A percentile compares a stretch with the other conserved stretches of the same genome.
phyloP scores from a whole-genome alignment of 2,113 vertebrate species.

The Etheostoma cragini region DNA sequence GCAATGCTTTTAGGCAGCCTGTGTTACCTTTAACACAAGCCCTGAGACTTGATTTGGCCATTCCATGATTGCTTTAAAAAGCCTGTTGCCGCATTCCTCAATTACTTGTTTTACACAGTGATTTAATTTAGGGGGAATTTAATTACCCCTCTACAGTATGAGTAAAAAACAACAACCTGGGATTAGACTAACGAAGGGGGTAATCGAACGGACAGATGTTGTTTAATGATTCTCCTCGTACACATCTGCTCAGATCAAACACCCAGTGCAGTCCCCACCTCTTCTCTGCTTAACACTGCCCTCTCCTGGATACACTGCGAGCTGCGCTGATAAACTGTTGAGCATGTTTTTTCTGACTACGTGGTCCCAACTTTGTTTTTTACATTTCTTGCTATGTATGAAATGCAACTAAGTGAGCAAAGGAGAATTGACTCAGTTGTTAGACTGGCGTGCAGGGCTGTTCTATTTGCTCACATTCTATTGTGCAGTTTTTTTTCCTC shows the following conservation, averaged over 20 bases:
- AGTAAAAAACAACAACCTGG: slow-evolving; percentile 5
- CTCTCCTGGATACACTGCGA: slow-evolving; percentile 66
- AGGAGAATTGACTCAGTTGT: background rate
- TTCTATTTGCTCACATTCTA: background rate
- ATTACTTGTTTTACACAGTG: slow-evolving; percentile 15
- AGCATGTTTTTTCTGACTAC: background rate
- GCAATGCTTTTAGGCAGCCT: background rate
- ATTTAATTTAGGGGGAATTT: slow-evolving; percentile 40
- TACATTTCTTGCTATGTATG: background rate
- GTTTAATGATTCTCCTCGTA: slow-evolving; percentile 50
- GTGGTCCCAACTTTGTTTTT: slow-evolving; percentile 1
- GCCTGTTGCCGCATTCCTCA: background rate
- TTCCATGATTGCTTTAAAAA: background rate
- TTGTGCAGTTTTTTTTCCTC: background rate
- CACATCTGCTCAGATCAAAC: slow-evolving; percentile 54
- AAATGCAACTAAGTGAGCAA: background rate
- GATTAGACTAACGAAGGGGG: slow-evolving; percentile 34
- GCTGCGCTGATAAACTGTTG: background rate
- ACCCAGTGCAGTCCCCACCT: background rate
- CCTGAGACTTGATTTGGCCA: background rate
- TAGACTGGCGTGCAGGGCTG: background rate
- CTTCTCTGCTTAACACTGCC: slow-evolving; percentile 57
- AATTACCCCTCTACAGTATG: slow-evolving; percentile 37
- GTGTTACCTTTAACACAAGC: background rate
- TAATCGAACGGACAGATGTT: slow-evolving; percentile 59